Evolutionary conservation across 2,888 invertebrate genomes (phyloP), one percentile per base, ranked within the genome.

Genomic region (Acholoe squamosa): DNA sequence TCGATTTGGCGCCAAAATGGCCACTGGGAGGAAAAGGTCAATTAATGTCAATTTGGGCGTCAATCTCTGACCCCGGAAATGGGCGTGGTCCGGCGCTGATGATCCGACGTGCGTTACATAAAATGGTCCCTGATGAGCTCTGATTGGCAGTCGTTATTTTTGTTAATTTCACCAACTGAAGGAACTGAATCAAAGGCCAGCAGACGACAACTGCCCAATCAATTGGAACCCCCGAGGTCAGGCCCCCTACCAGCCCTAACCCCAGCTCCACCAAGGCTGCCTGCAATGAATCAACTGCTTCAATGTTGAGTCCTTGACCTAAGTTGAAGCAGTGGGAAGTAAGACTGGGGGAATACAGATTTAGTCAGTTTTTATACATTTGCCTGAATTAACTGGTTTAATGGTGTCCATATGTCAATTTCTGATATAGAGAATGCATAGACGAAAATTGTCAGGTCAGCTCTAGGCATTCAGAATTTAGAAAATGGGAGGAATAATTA

Each of bases 31-130:
- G 80, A 80, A 80, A 80, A 43, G 80, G 80, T 80, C 80, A 80
- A 80, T 80, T 80, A 80, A 80, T 80, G 80, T 80, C 80, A 80
- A 80, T 80, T 43, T 80, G 71, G 71, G 71, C 71, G 71, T 71
- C 71, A 71, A 71, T 71, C 71, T 28, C 71, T 71, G 71, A n/a
- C 71, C 80, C 33, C 16, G 80, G 43, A 80, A 80, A 34, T 33
- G 80, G 80, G 80, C 80, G 80, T 80, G 80, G 80, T 34, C 43
- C 3, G 19, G 80, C 33, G 43, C 19, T 33, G 80, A 33, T 80
- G 80, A 80, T 80, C 80, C 43, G 80, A 80, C 80, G 80, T 33
- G 34, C 22, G 80, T 80, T 80, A 80, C 80, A 80, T 80, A 80
- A 80, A 80, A 80, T 43, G 43, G 80, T 33, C 34, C 80, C 80